Base-by-base conservation (phyloP, 2,888 invertebrate genomes). In the Rhagophthalmus giganteus region DNA sequence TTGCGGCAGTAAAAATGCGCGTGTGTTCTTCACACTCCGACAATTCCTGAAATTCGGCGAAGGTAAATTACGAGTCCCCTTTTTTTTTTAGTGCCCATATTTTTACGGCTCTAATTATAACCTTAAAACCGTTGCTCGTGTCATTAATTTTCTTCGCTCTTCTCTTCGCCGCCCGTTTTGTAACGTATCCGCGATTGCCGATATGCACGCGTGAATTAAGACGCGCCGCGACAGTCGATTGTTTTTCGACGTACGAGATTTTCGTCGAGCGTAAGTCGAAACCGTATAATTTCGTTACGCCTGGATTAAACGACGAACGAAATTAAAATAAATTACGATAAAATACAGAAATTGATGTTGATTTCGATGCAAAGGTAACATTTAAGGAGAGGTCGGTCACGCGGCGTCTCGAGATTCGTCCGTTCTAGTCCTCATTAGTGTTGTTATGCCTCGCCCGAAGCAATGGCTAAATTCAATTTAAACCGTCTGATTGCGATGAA, bases 401-500 rank as follows among this genome's bases (percentile, higher is more conserved):
- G 20, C 7, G 7, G 20, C 7, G 7, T 20, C 4, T 20, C 7
- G 39, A 46, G 27, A 47, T 39, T 31, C n/a, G 48, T 10, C 38
- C 50, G 44, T 50, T 54, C 58, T 53, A 55, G n/a, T 57, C 60
- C 65, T 63, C 68, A 68, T 68, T 66, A 66, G 66, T 67, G 60
- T 55, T 57, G 61, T 63, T 60, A 58, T 59, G 60, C 45, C 49
- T 54, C 33, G 63, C 66, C 64, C 58, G 31, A 15, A 49, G 58
- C 58, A 45, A 45, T 48, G 48, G 51, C 44, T 58, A 57, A 60
- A 70, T 71, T 71, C 67, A 68, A 70, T 70, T 71, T 67, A 65
- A 67, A 65, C 58, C 63, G 64, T 61, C 67, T 66, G 68, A 69
- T 68, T 68, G 70, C 68, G 71, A 63, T 70, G 71, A 71, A 71